Evolutionary conservation across 1,140 invertebrate genomes (phyloP), one percentile per base, ranked within the genome.

Genomic region (Lepidostoma basale): DNA sequence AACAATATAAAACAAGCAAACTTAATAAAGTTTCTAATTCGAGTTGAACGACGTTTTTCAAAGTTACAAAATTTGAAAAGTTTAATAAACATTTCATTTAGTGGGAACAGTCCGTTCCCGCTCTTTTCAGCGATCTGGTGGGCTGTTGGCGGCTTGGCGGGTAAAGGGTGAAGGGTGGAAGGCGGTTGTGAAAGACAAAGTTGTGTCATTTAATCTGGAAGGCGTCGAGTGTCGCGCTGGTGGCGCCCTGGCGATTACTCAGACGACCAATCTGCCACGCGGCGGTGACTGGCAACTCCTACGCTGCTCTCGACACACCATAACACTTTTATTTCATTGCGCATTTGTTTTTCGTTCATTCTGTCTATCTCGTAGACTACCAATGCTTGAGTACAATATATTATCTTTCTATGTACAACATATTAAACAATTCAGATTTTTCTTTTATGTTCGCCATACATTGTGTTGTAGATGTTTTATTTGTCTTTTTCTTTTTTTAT

Each of bases 151-250:
- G 47, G 45, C 14, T 9, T 39, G 26, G 22, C 25, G 44, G 45
- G 26, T n/a, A 1, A 18, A 14, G 40, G 33, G 25, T 56, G 45
- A 45, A 12, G 45, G 52, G 52, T 56, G 20, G 26, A 56, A 12
- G 14, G 52, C 33, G 47, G 49, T 62, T 59, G 54, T 44, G 52
- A 65, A 62, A 72, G 70, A 72, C 70, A 72, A 72, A 72, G 70
- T 72, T 72, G 70, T 68, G 70, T 72, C 70, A 72, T 72, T 72
- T 72, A 72, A 72, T 66, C 52, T 72, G 66, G 70, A 72, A 67
- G 62, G 70, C 62, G 67, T 66, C 66, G 70, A 68, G 65, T 68
- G 70, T 72, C 67, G 69, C 59, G 33, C 60, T 36, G 65, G 69
- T 60, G 69, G 69, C 52, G 47, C 60, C 65, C 62, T 63, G 14